Evolutionary conservation across 2,888 invertebrate species (phyloP).

Genomic region (Drosophila imparisetae): DNA sequence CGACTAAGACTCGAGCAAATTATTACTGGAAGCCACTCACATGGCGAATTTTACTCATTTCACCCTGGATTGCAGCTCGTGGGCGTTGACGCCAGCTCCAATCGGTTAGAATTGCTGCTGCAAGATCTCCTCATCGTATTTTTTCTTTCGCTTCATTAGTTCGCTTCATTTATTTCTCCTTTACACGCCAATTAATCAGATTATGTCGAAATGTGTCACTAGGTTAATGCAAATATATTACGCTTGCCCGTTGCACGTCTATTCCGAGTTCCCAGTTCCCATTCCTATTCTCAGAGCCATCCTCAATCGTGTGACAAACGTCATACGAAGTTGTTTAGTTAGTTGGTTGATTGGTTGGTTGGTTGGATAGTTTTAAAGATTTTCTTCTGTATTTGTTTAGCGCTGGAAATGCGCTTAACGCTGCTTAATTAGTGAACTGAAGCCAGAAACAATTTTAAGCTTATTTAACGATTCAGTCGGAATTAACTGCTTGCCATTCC

Average conservation of each 20-base stretch:
- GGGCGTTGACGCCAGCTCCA: constrained; percentile 31
- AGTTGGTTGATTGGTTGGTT: constrained; percentile 1
- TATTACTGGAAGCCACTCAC: constrained; percentile 35
- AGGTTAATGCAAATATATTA: constrained; percentile 79
- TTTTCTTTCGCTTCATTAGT: constrained; percentile 70
- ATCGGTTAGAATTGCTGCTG: constrained; percentile 8
- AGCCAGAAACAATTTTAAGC: constrained; percentile 65
- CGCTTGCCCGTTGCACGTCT: constrained; percentile 18
- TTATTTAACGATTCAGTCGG: constrained; percentile 33
- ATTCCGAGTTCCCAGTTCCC: constrained; percentile 8
- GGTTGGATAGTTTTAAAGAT: constrained; percentile 31
- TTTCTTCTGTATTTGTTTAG: constrained; percentile 14
- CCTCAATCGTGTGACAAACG: background rate
- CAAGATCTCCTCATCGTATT: constrained; percentile 53
- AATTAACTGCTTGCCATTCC: constrained; percentile 16
- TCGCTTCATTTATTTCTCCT: constrained; percentile 68
- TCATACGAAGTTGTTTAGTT: constrained; percentile 25
- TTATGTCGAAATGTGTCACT: constrained; percentile 80
- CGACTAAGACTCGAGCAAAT: constrained; percentile 31
- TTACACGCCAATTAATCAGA: constrained; percentile 78
- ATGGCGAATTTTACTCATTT: constrained; percentile 31
- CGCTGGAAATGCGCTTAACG: constrained; percentile 56
- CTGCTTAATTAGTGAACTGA: constrained; percentile 66
- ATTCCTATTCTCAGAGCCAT: constrained; percentile 29
- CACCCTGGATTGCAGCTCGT: constrained; percentile 15